Evolutionary conservation across 1,140 invertebrate genomes (phyloP).

Genomic region (Harpegnathos saltator): DNA sequence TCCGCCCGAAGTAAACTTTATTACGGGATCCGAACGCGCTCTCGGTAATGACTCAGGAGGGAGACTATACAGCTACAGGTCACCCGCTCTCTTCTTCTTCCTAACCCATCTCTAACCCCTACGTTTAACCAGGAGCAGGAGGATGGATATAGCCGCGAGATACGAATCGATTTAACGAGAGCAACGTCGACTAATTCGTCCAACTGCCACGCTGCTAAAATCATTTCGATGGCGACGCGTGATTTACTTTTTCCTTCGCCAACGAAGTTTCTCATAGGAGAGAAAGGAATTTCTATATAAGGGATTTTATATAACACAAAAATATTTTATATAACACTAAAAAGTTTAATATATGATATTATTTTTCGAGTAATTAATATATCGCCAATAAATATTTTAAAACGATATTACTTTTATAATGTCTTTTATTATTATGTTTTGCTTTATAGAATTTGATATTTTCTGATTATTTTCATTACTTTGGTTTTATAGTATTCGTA

Average conservation of each 20-base stretch:
- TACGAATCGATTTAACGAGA: conserved; percentile 77
- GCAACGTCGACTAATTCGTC: conserved; percentile 64
- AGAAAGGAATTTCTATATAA: too few species aligned
- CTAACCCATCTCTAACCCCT: conserved; percentile 35
- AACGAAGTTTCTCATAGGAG: too few species aligned
- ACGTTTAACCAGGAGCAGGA: conserved; percentile 77
- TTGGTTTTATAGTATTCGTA: background rate
- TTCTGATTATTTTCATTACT: too few species aligned
- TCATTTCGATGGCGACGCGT: conserved; percentile 34
- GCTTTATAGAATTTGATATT: too few species aligned
- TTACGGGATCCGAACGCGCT: conserved; percentile 50
- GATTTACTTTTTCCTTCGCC: too few species aligned
- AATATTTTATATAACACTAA: too few species aligned
- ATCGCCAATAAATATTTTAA: too few species aligned
- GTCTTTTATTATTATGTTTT: too few species aligned
- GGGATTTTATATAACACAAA: too few species aligned
- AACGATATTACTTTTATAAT: too few species aligned
- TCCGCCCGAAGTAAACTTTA: conserved; percentile 68
- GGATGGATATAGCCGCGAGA: conserved; percentile 68
- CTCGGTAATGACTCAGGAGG: conserved; percentile 68
- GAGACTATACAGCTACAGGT: conserved; percentile 41
- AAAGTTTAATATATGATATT: too few species aligned
- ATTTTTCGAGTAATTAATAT: too few species aligned
- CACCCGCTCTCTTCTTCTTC: background rate
- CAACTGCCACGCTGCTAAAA: conserved; percentile 60